Base-by-base conservation (phyloP, 2,113 vertebrate genomes). In the Coturnix japonica region DNA sequence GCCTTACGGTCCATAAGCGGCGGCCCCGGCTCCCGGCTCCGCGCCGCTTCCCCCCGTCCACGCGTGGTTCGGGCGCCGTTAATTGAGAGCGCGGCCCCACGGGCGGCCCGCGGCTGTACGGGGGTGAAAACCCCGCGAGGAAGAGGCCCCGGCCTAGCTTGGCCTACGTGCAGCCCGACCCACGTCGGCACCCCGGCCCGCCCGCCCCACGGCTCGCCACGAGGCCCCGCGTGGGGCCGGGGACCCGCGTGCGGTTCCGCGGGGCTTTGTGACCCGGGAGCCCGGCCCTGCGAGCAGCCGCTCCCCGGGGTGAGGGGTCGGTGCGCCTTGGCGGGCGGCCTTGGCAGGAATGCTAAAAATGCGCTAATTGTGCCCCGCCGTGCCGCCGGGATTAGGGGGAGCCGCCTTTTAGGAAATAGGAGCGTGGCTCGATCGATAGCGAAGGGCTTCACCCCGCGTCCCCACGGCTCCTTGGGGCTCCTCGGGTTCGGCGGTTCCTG, bases 91-190 rank as follows among this genome's bases (percentile, higher is more conserved):
- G 30, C 54, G 30, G 54, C 30, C 18, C 54, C 31, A 16, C 30
- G 30, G 11, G 44, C 35, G 51, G 20, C 25, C 53, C 61, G 70
- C 64, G 84, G 61, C 20, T 13, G 4, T 49, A 88, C 79, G 1
- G 81, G 54, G 81, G 90, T 20, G 71, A 79, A 88, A 79, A 66
- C 12, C 46, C 71, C 75, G 20, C 5, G 71, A 85, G 61, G 54
- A 97, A 90, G 96, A 97, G 98, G 98, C 98, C 65, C 96, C 67
- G 95, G 96, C 97, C 94, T 89, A 72, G 67, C 16, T 72, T 13
- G 71, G 81, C 85, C 95, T 51, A 25, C 49, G 49, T 51, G 49
- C 49, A 14, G 49, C 49, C 49, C 49, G 49, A 51, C 49, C 49
- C 49, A 22, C 44, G 44, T 18, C 8, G 44, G 44, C 44, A 44